Evolutionary conservation across 2,113 vertebrate genomes (phyloP).

Genomic region (Bolborhynchus lineola): DNA sequence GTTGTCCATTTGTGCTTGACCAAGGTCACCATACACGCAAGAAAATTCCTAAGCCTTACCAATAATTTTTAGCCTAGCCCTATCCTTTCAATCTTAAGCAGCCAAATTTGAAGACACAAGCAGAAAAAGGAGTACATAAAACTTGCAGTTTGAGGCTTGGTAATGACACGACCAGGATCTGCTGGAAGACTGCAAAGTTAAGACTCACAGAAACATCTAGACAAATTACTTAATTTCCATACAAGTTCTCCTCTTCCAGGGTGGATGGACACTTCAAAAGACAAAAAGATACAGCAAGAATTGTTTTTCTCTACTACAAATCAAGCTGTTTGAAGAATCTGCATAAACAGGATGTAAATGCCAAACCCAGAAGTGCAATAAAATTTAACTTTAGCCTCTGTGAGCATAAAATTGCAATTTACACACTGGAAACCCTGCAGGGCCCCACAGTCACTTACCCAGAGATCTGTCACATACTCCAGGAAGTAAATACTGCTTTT

Average conservation of each 20-base stretch:
- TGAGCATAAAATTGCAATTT: slow-evolving; percentile 4
- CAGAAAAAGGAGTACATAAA: background rate
- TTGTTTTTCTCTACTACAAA: slow-evolving; percentile 58
- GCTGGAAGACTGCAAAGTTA: slow-evolving; percentile 36
- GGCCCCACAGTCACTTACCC: background rate
- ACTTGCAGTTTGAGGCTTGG: background rate
- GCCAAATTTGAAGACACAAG: background rate
- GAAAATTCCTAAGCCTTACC: background rate
- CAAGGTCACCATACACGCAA: background rate
- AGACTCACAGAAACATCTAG: slow-evolving; percentile 41
- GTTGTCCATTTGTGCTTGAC: background rate
- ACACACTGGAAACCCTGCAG: background rate
- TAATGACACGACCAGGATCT: slow-evolving; percentile 32
- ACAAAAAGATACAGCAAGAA: slow-evolving; percentile 56
- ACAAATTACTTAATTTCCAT: slow-evolving; percentile 71
- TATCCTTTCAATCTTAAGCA: background rate
- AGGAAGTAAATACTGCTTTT: background rate
- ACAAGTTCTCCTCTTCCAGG: slow-evolving; percentile 45
- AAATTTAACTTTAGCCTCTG: slow-evolving; percentile 48
- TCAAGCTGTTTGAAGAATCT: slow-evolving; percentile 63
- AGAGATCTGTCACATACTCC: background rate
- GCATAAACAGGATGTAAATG: slow-evolving; percentile 64
- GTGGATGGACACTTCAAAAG: slow-evolving; percentile 62
- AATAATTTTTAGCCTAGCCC: background rate
- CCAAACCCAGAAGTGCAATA: slow-evolving; percentile 43